Conservation (phyloP, 2,888 invertebrate species). For the Biston betularia region DNA sequence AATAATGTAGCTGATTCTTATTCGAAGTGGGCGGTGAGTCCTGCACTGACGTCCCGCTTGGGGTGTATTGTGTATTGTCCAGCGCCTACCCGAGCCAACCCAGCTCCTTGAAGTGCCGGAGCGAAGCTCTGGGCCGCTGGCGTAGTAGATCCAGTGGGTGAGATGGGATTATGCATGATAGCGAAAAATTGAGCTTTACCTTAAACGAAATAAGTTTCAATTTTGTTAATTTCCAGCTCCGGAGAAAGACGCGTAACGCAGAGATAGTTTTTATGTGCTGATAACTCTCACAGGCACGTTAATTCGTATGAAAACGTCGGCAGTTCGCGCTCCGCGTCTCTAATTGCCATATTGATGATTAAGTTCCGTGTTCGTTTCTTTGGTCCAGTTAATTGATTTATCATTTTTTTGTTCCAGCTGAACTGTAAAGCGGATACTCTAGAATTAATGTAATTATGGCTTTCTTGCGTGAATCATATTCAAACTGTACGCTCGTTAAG, state of each 20-base stretch:
- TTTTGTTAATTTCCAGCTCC: conserved; percentile 3
- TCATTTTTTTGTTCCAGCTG: conserved; percentile 3
- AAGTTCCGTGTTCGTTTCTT: conserved; percentile 11
- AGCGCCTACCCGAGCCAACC: too few relatives aligned
- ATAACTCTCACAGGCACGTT: conserved; percentile 31
- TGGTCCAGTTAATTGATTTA: conserved; percentile 19
- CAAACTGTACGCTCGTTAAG: conserved; percentile 13
- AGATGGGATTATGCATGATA: too few relatives aligned
- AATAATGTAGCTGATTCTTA: too few relatives aligned
- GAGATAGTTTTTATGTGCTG: conserved; percentile 34
- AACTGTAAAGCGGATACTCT: conserved; percentile 16
- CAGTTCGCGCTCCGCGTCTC: conserved; percentile 14
- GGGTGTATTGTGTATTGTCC: too few relatives aligned
- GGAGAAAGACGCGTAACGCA: conserved; percentile 18
- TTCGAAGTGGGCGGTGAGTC: too few relatives aligned
- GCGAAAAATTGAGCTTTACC: conserved; percentile 18
- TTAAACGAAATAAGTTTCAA: background rate
- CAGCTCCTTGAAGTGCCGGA: too few relatives aligned
- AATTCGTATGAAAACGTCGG: conserved; percentile 25
- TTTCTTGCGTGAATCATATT: conserved; percentile 31
- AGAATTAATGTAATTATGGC: conserved; percentile 28
- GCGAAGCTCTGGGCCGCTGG: too few relatives aligned
- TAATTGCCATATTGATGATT: conserved; percentile 24
- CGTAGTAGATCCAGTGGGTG: too few relatives aligned
- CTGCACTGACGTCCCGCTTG: too few relatives aligned